Base-by-base conservation (phyloP, 2,797 vertebrate genomes). In the Echeneis naucrates region DNA sequence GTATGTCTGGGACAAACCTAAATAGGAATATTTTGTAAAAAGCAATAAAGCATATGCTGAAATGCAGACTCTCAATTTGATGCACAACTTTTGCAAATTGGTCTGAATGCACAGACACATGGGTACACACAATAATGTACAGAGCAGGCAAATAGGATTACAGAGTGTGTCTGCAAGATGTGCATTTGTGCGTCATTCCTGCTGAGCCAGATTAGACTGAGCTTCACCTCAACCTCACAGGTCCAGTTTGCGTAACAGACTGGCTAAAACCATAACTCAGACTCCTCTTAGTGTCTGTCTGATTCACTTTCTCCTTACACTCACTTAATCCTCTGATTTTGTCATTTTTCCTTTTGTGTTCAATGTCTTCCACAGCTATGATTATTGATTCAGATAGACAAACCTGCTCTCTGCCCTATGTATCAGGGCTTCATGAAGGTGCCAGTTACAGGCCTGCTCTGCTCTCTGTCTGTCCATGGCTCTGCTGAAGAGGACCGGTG, bases 151-250 rank as follows among this genome's bases (percentile, higher is more conserved):
- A 89, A 92, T 86, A 75, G 82, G 91, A 92, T 93, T 93, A 94
- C 27, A 35, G 47, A 27, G 77, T 79, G 72, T 79, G 87, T 88
- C 81, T 90, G 81, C 67, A 84, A 77, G 70, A 75, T 65, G 60
- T 77, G 66, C 64, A 60, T 81, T 66, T 77, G 81, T 92, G 90
- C 90, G 90, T 93, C 92, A 93, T 81, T 82, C 71, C 72, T 2
- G 51, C 87, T 94, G 90, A 94, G 91, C 92, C 90, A 89, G 93
- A 93, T 94, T 92, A 93, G 62, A 84, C 74, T 82, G 87, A 86
- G 80, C 83, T 70, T 81, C 84, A 79, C 64, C 74, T 79, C 75
- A 68, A 74, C 81, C 73, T 68, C 54, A 14, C 76, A 83, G 68
- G 52, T 80, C 84, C 81, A 79, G 69, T 68, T 21, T 52, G 57